A percentile compares a stretch with the other conserved stretches of the same genome.
Conservation (phyloP, 2,113 vertebrate species). For the Aplodontia rufa region DNA sequence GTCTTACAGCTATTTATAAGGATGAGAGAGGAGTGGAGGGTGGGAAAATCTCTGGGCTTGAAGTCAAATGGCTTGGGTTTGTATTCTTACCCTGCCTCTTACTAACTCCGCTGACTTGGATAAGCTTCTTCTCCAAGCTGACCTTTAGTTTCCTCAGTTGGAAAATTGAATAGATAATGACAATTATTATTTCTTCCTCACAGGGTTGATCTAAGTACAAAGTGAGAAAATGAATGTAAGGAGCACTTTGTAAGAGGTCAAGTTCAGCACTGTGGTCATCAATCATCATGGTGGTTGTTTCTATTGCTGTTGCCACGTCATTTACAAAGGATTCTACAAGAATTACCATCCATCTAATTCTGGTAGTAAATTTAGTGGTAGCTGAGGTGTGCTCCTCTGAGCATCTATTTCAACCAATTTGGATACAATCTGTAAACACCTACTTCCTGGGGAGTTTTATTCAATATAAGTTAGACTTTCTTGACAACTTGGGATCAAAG, state of each 20-base stretch:
- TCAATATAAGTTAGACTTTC: neutral
- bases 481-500: neutral
- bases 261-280: neutral
- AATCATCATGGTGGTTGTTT: neutral
- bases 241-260: neutral
- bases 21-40: neutral
- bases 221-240: neutral
- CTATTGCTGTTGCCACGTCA: neutral
- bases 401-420: neutral
- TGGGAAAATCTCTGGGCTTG: neutral
- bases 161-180: neutral
- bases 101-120: neutral
- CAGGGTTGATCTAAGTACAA: neutral
- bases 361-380: neutral
- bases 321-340: neutral
- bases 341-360: neutral
- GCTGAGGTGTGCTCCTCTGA: neutral
- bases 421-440: neutral
- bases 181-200: neutral
- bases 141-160: neutral
- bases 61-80: constrained; percentile 20
- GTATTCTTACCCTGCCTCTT: neutral
- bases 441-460: neutral
- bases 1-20: constrained; percentile 58
- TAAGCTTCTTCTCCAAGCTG: neutral